Base-by-base conservation (phyloP, 2,113 vertebrate species). In the Amblyopsis rosae region DNA sequence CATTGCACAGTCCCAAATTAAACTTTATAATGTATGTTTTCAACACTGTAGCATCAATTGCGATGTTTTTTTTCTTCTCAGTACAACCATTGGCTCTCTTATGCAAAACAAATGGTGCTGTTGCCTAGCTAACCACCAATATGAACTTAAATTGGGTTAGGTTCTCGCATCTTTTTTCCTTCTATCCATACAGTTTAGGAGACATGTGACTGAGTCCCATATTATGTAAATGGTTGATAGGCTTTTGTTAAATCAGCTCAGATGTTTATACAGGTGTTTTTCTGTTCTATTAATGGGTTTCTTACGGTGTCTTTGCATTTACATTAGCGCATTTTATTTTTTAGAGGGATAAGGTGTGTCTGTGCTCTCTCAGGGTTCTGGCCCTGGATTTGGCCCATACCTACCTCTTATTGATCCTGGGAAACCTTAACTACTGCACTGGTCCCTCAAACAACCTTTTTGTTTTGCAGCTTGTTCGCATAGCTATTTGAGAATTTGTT, bases 351-450 rank as follows among this genome's bases (percentile, higher is more conserved):
- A 75, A 63, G 85, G 68, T 86, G n/a, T 26, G 62, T 53, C 72
- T 56, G 59, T 75, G 76, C 57, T 89, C 88, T 81, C 88, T 92
- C 89, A 90, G 89, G 88, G 88, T 86, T 88, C 68, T 82, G 69
- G 73, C 75, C 77, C 70, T 75, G 63, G 58, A 5, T 10, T 57
- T 59, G 86, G 80, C 80, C 77, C 62, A 73, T 84, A 87, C 75
- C 91, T 93, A 92, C 92, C 92, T 93, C 91, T 83, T 54, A 58
- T 86, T 70, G 76, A 65, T 67, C 82, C 84, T 90, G 84, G 77
- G 73, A 87, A 90, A 82, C 83, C 70, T 89, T 80, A 82, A 82
- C 80, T 69, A 69, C 80, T 72, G 69, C 73, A 79, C 84, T 72
- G 73, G 77, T 83, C 75, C 35, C 85, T 83, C 62, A 58, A 69